Base-by-base conservation (phyloP, 2,888 invertebrate species). In the Apantesis nais region DNA sequence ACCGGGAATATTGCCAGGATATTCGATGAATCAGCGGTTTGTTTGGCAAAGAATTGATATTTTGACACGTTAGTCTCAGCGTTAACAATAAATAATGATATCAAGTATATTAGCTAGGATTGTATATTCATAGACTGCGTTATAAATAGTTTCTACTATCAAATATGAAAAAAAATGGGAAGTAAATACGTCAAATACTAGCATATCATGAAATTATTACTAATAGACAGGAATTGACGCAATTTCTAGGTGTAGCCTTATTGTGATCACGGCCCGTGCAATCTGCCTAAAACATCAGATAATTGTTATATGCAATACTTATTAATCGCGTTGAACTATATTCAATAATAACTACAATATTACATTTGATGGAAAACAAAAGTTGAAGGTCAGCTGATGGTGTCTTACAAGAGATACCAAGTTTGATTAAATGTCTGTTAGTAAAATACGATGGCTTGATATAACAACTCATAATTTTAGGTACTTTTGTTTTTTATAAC, bases 21-120 rank as follows among this genome's bases (percentile, higher is more conserved):
- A 74, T 73, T 74, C 76, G 75, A 83, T 83, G 86, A 83, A 85
- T 83, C 84, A 78, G 64, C 41, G 2, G 31, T 31, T 67, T 76
- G 83, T 86, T 89, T 87, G 88, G 87, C 88, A 88, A 85, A 84
- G 83, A 86, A 84, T 84, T 83, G 84, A 85, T 80, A 77, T 75
- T 79, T 83, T 83, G 76, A 77, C 58, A 76, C 78, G 71, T 77
- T 72, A 74, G 74, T 71, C 75, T 75, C 61, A 71, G 74, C 74
- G 61, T 72, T 72, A 75, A 79, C 77, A 73, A 70, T 80, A 74
- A 81, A 81, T 74, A 72, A 60, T 69, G n/a, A 44, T 61, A 70
- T 74, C 70, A 71, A 66, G 67, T 72, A 66, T 73, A 69, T 70
- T 72, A 29, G 68, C 48, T 55, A 71, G 70, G n/a, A 39, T 67